These are phyloP conservation scores for Enteromius mattozi DNA, from an alignment of 2,797 vertebrate genomes.

Conservation along the genomic window DNA sequence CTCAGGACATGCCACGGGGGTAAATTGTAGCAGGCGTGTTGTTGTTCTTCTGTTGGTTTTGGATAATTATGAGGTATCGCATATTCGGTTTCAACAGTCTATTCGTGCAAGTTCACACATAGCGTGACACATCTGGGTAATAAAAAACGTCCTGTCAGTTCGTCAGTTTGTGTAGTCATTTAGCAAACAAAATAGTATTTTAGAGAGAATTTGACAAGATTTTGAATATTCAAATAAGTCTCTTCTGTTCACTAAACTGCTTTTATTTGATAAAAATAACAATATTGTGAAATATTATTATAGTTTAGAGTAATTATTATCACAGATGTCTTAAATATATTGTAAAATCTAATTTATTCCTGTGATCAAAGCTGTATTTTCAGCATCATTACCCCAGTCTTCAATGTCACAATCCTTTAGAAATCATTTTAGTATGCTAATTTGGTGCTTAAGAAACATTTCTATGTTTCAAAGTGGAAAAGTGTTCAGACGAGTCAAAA, in stretches of 20 bases:
- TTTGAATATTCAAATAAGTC: background rate
- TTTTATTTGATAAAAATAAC: background rate
- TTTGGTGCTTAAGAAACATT: background rate
- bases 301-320: background rate
- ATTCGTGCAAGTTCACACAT: background rate
- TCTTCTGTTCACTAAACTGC: background rate
- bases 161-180: background rate
- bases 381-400: background rate
- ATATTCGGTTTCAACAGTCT: background rate
- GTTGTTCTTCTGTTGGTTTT: conserved; percentile 8
- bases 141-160: background rate
- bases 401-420: background rate
- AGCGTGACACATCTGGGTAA: background rate
- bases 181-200: background rate
- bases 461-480: too few species aligned
- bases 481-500: too few species aligned
- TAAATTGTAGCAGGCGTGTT: conserved; percentile 4
- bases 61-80: background rate
- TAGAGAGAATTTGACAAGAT: background rate
- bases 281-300: background rate
- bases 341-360: background rate
- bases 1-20: background rate
- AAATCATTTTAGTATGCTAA: background rate
- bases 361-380: background rate
- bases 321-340: background rate